phyloP scores from a whole-genome alignment of 1,140 invertebrate genomes.

The Solen grandis region DNA sequence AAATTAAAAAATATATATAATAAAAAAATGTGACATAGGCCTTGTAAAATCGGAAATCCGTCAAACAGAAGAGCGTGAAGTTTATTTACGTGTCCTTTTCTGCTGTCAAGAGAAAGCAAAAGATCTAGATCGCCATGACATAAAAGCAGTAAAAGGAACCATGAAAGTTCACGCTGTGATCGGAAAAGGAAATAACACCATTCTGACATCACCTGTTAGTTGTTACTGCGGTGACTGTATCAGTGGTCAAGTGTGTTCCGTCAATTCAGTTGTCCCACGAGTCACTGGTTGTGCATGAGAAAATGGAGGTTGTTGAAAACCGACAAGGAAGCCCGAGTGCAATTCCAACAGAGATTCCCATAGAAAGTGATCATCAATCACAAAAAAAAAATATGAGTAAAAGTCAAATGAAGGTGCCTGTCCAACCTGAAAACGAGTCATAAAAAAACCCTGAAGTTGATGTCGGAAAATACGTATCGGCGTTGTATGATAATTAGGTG shows the following conservation, averaged over 20 bases:
- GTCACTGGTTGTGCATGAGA: background rate
- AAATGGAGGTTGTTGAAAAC: no score
- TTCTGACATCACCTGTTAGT: background rate
- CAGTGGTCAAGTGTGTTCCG: background rate
- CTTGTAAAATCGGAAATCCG: no score
- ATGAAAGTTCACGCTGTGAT: constrained; percentile 57
- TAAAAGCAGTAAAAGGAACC: constrained; percentile 43
- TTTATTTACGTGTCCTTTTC: constrained; percentile 16
- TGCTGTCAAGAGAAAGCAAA: constrained; percentile 18
- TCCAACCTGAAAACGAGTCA: no score
- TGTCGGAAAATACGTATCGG: constrained; percentile 10
- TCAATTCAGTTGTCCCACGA: background rate
- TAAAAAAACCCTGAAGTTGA: background rate
- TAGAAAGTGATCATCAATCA: no score
- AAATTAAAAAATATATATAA: no score
- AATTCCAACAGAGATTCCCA: no score
- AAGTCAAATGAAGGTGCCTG: no score
- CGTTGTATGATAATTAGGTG: constrained; percentile 17
- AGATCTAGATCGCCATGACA: background rate
- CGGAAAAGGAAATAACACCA: constrained; percentile 34
- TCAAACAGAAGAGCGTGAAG: constrained; percentile 24
- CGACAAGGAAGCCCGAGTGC: no score
- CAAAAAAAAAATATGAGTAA: no score
- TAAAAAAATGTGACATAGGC: no score
- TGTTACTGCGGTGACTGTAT: background rate